Evolutionary conservation across 2,888 invertebrate species (phyloP).

Genomic region (Allolobophora icterica): DNA sequence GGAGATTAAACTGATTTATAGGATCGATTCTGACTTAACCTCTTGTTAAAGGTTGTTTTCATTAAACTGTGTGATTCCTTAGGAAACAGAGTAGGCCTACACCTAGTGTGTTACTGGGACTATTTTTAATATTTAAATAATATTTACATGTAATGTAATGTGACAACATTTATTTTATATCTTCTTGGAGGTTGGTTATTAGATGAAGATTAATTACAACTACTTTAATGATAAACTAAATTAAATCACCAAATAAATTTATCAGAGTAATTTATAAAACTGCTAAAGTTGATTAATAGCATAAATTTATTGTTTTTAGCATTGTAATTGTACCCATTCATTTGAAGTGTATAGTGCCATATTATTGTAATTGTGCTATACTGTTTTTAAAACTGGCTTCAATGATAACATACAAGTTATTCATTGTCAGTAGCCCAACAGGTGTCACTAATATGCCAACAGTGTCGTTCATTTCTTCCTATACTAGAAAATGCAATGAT

Average conservation of each 20-base stretch:
- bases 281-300: neutral
- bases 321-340: too few relatives aligned
- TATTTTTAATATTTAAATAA: neutral
- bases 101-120: neutral
- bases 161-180: neutral
- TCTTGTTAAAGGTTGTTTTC: neutral
- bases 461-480: neutral
- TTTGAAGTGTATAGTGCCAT: too few relatives aligned
- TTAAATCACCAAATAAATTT: neutral
- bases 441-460: neutral
- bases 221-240: neutral
- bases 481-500: neutral
- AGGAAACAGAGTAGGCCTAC: neutral
- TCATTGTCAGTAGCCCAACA: neutral
- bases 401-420: neutral
- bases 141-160: constrained; percentile 9
- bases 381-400: constrained; percentile 8
- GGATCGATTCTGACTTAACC: neutral
- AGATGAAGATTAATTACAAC: neutral
- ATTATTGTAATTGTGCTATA: too few relatives aligned
- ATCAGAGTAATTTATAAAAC: neutral
- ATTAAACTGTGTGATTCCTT: neutral
- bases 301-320: neutral
- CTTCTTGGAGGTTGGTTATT: neutral
- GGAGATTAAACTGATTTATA: too few relatives aligned